Percentiles rank a stretch among this genome's conserved stretches.
Conservation (phyloP, 2,113 vertebrate genomes). For the human region GRCh38 chr11:78567001-78567500, state of each 20-base stretch:
- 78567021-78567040: neutral
- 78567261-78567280: neutral
- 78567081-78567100: constrained; percentile 21
- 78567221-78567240: neutral
- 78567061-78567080: neutral
- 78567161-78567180: neutral
- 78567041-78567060: neutral
- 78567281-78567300: neutral
- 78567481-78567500: neutral
- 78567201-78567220: neutral
- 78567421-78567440: neutral
- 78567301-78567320: neutral
- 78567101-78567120: neutral
- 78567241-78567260: neutral
- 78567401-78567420: neutral
- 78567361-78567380: neutral
- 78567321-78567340: neutral
- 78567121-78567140: neutral
- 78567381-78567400: neutral
- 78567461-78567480: neutral
- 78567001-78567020: neutral
- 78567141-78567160: neutral
- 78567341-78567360: neutral
- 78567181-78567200: neutral
- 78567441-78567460: neutral